Percentiles rank a stretch among this genome's conserved stretches.
Evolutionary conservation across 2,888 invertebrate genomes (phyloP).

Genomic region (Drosophila rubida): DNA sequence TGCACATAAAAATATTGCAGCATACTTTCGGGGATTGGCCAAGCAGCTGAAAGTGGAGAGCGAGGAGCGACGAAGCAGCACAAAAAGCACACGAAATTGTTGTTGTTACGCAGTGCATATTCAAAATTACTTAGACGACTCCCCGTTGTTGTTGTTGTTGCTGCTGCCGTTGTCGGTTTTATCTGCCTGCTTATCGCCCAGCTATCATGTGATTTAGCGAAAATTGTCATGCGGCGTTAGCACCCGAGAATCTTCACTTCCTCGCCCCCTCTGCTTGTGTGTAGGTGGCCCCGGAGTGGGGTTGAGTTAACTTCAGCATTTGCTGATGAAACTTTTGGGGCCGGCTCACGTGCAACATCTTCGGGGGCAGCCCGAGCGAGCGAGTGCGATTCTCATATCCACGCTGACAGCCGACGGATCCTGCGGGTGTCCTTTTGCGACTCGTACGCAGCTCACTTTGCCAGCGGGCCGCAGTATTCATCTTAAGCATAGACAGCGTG

Average conservation of each 20-base stretch:
- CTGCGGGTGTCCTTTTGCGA: slow-evolving; percentile 45
- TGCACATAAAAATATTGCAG: slow-evolving; percentile 8
- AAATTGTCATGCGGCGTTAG: slow-evolving; percentile 54
- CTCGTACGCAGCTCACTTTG: slow-evolving; percentile 47
- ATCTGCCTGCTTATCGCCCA: slow-evolving; percentile 65
- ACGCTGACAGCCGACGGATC: slow-evolving; percentile 29
- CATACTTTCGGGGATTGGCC: slow-evolving; percentile 5
- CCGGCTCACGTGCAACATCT: slow-evolving; percentile 68
- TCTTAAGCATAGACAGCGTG: slow-evolving; percentile 40
- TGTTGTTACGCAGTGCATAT: slow-evolving; percentile 19
- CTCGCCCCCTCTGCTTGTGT: not conserved
- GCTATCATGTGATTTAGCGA: slow-evolving; percentile 56
- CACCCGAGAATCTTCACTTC: slow-evolving; percentile 19
- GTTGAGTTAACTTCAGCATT: slow-evolving; percentile 18
- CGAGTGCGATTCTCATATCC: slow-evolving; percentile 23
- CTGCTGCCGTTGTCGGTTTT: slow-evolving; percentile 40
- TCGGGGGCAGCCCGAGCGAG: slow-evolving; percentile 41
- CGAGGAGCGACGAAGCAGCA: not conserved
- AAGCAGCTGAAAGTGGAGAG: not conserved
- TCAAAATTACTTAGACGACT: slow-evolving; percentile 26
- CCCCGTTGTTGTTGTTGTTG: slow-evolving; percentile 23
- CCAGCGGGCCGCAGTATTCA: slow-evolving; percentile 34
- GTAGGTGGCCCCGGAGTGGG: not conserved
- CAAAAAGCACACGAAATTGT: not conserved
- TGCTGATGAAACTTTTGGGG: slow-evolving; percentile 28